Evolutionary conservation across 2,797 vertebrate species (phyloP), one percentile per base, ranked within the genome.

Genomic region (Ceyx erithaca): DNA sequence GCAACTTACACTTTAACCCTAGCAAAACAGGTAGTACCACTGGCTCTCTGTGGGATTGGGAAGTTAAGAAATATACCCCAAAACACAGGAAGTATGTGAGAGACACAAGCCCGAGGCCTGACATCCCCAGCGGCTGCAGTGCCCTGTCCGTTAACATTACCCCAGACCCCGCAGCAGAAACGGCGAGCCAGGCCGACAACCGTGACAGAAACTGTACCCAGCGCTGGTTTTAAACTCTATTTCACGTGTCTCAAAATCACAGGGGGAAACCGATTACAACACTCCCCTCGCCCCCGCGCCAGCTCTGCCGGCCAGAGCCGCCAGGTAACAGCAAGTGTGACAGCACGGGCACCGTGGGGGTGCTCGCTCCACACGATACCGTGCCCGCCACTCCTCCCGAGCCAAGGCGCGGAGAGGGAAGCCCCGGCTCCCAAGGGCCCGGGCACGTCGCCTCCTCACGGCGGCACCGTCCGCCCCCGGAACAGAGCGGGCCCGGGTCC

Each of bases 161-260:
- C 57, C 20, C 73, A 58, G 28, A 31, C 17, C 41, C 70, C 83
- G 13, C 7, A 9, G 58, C 64, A 37, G 23, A n/a, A 28, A 20
- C 22, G 1, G 21, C 2, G 19, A 40, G 31, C 41, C 46, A 21
- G 18, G 64, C 54, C 46, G 22, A 10, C 43, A 26, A 4, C n/a
- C 86, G 0, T 78, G 3, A 5, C 23, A 17, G 25, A 28, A 52
- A 17, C 48, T n/a, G 6, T 35, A 11, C 58, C 35, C 63, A 21
- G 0, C 33, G 45, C 14, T 0, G 12, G 1, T 8, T 20, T 12
- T 6, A 15, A 67, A 46, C 71, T 0, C 2, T 0, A 21, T 30
- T n/a, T 6, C n/a, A 0, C 20, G 37, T 0, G 12, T 30, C 78
- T 43, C 46, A 7, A 46, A 79, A 21, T 43, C 66, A 11, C 3